Base-by-base conservation (phyloP, 2,113 vertebrate genomes). In the Mirza zaza region DNA sequence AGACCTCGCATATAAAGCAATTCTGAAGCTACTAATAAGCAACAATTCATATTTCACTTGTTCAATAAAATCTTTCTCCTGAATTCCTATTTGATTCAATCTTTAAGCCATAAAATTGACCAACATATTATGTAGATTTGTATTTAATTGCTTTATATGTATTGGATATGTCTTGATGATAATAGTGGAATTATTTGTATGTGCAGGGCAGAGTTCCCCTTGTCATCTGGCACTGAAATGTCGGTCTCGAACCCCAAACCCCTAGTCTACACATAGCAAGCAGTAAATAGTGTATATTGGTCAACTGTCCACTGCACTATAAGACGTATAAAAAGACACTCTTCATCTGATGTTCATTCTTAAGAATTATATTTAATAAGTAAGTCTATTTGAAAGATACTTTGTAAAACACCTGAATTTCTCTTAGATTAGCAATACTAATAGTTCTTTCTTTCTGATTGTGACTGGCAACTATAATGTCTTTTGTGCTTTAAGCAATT, bases 361-460 rank as follows among this genome's bases (percentile, higher is more conserved):
- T 85, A 82, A 88, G 45, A 59, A 42, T 80, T n/a, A 48, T 39
- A 71, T 67, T 84, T 96, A 89, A 79, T 70, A 79, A 23, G 75
- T 42, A 85, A 55, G 29, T 88, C 13, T 73, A 4, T 73, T 29
- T n/a, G 4, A 97, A 88, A 94, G 15, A 14, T 73, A 81, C 10
- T 90, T 82, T 92, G 17, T 88, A 90, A 80, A 93, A 48, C 23
- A 63, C 14, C 23, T 79, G 55, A 88, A 95, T 90, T 96, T 93
- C 57, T 96, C 73, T 83, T 87, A 90, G 13, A 88, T 27, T 77
- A 82, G 65, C 42, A 80, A 86, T 91, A 13, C 2, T 76, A 88
- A 77, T 13, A 94, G 65, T 77, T 90, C 55, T 67, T 95, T 91
- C 48, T 76, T 15, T 93, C 61, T 88, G 59, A 90, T 94, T 88